Base-by-base conservation (phyloP, 2,797 vertebrate species). In the Glossophaga mutica region DNA sequence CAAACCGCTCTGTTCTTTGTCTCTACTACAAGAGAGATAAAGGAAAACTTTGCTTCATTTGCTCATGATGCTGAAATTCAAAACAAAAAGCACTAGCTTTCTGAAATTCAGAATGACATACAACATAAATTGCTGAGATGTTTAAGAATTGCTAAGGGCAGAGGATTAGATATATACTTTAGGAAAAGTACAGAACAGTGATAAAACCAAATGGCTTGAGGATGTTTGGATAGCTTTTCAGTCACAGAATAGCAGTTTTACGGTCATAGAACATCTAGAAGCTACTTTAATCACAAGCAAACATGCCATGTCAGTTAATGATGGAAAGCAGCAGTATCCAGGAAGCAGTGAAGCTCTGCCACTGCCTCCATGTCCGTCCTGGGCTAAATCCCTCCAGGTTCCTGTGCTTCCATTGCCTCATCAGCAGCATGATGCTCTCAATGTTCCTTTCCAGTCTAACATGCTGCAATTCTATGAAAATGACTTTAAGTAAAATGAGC, bases 401-500 rank as follows among this genome's bases (percentile, higher is more conserved):
- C 39, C 21, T 73, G 1, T n/a, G 39, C 18, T 85, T 59, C 14
- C 26, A 18, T 65, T 79, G 82, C 46, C 5, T 90, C 6, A 71
- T 10, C 3, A 9, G 50, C 29, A 79, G 21, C 14, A 39, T 8
- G 39, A 42, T 39, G 9, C 5, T 34, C 3, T 24, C 44, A 44
- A 32, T 42, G 24, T 78, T 81, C 5, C 1, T 89, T 83, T 46
- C 42, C 14, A 77, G 42, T 24, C 5, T 29, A 59, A 34, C 11
- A 65, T 16, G 15, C 3, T 83, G 37, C n/a, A 26, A 48, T 50
- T 82, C 55, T 68, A 34, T 22, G n/a, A 76, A 87, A 79, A 70
- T 65, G 5, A 37, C 26, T 95, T 74, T 86, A 52, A 84, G 62
- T 68, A 91, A 96, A 97, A 62, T 42, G 32, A 94, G 21, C 6